Base-by-base conservation (phyloP, 2,888 invertebrate species). In the Tetragonisca angustula region DNA sequence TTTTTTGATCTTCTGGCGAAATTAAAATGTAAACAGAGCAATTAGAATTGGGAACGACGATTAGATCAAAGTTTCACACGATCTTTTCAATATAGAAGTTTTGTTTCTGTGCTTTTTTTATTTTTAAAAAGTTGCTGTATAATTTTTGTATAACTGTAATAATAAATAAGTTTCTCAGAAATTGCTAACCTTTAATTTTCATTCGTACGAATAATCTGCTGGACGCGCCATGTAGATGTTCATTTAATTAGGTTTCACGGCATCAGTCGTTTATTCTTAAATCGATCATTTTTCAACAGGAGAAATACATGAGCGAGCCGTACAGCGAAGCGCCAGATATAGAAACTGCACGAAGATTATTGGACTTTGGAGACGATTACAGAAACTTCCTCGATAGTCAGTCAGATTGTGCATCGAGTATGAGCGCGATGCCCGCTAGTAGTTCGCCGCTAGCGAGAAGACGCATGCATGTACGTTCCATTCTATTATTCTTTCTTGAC, bases 341-440 rank as follows among this genome's bases (percentile, higher is more conserved):
- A 2, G 98, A 98, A 94, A 97, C 97, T 54, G 97, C 98, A 61
- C 96, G 98, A 81, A 96, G 97, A 85, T 95, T 98, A 27, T 95
- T 98, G 87, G 98, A 98, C 93, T 98, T 98, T 93, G 98, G 98
- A 54, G 98, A 98, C 94, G 98, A 98, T 95, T 98, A 98, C 95
- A 96, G 98, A 93, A 97, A 97, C 91, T 98, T 97, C 95, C 95
- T 98, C 73, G 98, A 98, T 95, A 98, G 98, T 85, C 98, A 98
- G 93, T 98, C 98, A 0, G 98, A 98, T 95, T 97, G 97, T 93
- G 97, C 98, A 95, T 97, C 97, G 87, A 97, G 97, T 83, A 95
- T 97, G 87, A 97, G 97, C 72, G 97, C 97, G 65, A 94, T 95
- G 89, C 95, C 95, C 52, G 95, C 95, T 83, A 92, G 95, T 83